Evolutionary conservation across 2,888 invertebrate genomes (phyloP).

Genomic region (Lacanobia oleracea): DNA sequence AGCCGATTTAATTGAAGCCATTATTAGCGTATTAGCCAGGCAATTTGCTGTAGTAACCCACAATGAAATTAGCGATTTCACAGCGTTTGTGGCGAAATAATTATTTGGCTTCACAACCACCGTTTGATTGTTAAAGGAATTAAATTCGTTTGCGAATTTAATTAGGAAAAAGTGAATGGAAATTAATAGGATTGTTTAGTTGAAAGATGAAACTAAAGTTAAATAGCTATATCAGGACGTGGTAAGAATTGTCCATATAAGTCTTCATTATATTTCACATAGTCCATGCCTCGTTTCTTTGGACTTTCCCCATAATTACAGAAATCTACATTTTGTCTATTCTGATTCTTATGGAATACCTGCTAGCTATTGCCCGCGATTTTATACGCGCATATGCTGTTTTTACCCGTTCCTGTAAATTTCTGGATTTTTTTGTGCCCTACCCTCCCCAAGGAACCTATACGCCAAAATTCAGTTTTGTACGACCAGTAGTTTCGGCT

Average conservation of each 20-base stretch:
- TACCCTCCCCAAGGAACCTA: too few species aligned
- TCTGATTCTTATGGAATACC: too few species aligned
- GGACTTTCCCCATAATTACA: neutral
- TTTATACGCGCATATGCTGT: too few species aligned
- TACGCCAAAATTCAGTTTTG: too few species aligned
- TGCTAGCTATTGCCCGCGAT: too few species aligned
- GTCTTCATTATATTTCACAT: neutral
- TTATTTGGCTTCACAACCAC: slow-evolving; percentile 11
- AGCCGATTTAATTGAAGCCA: slow-evolving; percentile 6
- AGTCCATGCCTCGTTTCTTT: neutral
- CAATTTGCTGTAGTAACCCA: slow-evolving; percentile 17
- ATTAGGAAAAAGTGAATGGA: neutral
- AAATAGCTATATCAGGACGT: too few species aligned
- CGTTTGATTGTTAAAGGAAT: slow-evolving; percentile 8
- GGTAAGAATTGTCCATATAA: neutral
- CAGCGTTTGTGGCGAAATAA: slow-evolving; percentile 23
- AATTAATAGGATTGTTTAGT: neutral
- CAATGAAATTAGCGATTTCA: slow-evolving; percentile 34
- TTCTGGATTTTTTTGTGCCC: too few species aligned
- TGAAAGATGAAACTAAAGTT: neutral
- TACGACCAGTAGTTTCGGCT: too few species aligned
- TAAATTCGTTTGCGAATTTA: slow-evolving; percentile 9
- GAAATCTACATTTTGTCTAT: too few species aligned
- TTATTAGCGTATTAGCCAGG: slow-evolving; percentile 9
- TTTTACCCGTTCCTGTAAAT: too few species aligned